These are phyloP conservation scores for Drosophila dunni DNA, from an alignment of 1,140 invertebrate species.

Conservation along the genomic window DNA sequence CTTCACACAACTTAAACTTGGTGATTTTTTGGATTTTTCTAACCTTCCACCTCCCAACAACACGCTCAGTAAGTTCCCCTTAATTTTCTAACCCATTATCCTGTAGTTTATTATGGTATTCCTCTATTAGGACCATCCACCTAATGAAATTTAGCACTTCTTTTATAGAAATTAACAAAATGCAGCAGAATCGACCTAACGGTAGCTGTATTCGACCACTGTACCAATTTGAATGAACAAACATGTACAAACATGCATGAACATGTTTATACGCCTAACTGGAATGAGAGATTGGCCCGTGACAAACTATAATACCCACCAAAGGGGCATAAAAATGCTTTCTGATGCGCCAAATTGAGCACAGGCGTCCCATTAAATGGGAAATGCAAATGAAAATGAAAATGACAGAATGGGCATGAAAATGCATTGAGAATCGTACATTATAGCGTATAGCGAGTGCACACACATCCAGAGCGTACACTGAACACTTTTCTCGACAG, in stretches of 20 bases:
- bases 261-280: neutral
- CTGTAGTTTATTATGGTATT: too few species aligned
- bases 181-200: neutral
- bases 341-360: conserved; percentile 55
- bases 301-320: conserved; percentile 15
- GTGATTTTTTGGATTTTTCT: too few species aligned
- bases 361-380: conserved; percentile 38
- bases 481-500: conserved; percentile 49
- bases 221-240: neutral
- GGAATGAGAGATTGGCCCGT: neutral
- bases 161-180: neutral
- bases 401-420: neutral
- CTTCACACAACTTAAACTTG: too few species aligned
- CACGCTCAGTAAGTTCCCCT: too few species aligned
- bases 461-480: neutral
- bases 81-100: too few species aligned
- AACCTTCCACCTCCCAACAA: too few species aligned
- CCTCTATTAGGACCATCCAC: too few species aligned
- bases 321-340: conserved; percentile 19
- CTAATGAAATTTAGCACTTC: neutral
- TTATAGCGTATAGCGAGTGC: neutral
- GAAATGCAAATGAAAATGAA: neutral
- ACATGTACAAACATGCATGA: conserved; percentile 3
- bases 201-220: neutral
- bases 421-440: conserved; percentile 66